Base-by-base conservation (phyloP, 2,888 invertebrate species). In the Pseudococcus jackbeardsleyi region DNA sequence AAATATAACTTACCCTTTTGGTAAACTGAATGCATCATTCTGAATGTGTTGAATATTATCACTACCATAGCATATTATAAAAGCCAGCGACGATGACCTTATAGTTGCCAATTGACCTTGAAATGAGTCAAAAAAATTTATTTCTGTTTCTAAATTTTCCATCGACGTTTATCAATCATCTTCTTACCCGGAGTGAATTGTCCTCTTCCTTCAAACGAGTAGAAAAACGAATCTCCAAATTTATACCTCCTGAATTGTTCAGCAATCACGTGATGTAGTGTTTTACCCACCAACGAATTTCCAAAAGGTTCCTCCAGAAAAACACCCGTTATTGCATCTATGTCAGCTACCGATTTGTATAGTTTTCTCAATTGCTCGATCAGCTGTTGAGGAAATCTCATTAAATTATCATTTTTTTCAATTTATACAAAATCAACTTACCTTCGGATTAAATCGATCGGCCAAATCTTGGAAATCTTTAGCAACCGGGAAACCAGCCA, bases 181-280 rank as follows among this genome's bases (percentile, higher is more conserved):
- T 64, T 0, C 8, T 64, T 64, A 64, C 64, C 64, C 9, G 64
- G 64, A 5, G 64, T 64, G 17, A 64, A 64, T 19, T 64, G 19
- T 19, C 64, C 64, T 19, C 64, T 64, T 19, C 64, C 64, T 19
- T 64, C 19, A 5, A 64, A 64, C 64, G 64, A 64, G 91, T 96
- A 96, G 92, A 96, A 97, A 91, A 94, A 96, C 86, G 96, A 92
- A 91, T 97, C 96, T 0, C 95, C 95, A 59, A 92, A 91, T 89
- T 94, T 94, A 0, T 95, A 94, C 89, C 96, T 93, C 89, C 94
- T 92, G 90, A 98, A 94, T 91, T 97, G 97, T 91, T 96, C 96
- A 12, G 84, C 94, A 42, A 97, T 92, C 89, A 96, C 93, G 90
- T 95, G 96, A 42, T 94, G 94, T 90, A 96, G 94, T 1, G 96